Base-by-base conservation (phyloP, 2,888 invertebrate species). In the Lasioglossum calceatum region DNA sequence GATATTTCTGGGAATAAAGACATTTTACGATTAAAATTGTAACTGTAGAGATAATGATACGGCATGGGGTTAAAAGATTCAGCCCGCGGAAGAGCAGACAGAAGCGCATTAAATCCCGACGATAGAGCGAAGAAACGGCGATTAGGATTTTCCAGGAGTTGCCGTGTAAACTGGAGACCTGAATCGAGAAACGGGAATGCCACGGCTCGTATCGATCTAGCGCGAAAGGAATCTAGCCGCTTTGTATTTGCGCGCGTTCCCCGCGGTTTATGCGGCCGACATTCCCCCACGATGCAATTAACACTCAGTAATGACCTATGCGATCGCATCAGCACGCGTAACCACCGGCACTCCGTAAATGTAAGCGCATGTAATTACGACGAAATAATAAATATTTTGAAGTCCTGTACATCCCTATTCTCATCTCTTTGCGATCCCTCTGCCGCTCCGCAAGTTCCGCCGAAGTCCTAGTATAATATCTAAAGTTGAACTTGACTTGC, bases 341-440 rank as follows among this genome's bases (percentile, higher is more conserved):
- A 91, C 84, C 81, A 81, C 82, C 81, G 58, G 54, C 83, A 78
- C 81, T 79, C 71, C 78, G 81, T 82, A 84, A 79, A 81, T 84
- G 79, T 81, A 88, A 87, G 85, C 74, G 84, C 82, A 90, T 90
- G 89, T 91, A 91, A 89, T 87, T 85, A 89, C 88, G 81, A 73
- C 75, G 85, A 90, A 91, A 93, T 93, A 93, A 93, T 93, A 50
- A 73, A 44, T 93, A 93, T 93, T 92, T 93, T 93, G 87, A 92
- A 91, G 88, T 77, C 81, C 84, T 77, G 42, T 70, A 70, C 7
- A 23, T 39, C 0, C 64, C 67, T 1, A 2, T 8, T 16, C 3
- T 10, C 67, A 14, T 44, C 12, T 10, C 36, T 36, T 14, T n/a
- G 50, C 23, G 2, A 23, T 27, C 27, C 27, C n/a, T 12, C 61